phyloP scores from a whole-genome alignment of 2,888 invertebrate species.

The Spilosoma lubricipeda region DNA sequence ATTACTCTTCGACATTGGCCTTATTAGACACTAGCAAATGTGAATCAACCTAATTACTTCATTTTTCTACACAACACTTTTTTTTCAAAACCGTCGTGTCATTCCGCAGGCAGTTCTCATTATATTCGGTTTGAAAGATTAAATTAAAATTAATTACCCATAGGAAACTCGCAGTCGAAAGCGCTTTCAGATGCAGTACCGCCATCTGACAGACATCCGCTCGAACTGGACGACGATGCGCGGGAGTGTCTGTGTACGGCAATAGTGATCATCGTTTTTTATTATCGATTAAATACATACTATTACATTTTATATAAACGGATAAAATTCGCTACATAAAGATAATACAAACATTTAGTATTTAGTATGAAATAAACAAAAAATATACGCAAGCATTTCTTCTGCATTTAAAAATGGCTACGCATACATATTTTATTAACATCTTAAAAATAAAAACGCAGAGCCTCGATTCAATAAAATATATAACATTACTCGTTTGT shows the following conservation, averaged over 20 bases:
- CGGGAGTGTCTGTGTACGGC: slow-evolving; percentile 87
- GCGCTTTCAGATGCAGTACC: slow-evolving; percentile 90
- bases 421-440: not conserved
- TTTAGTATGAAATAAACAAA: not conserved
- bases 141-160: slow-evolving; percentile 78
- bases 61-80: not conserved
- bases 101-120: not conserved
- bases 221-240: slow-evolving; percentile 94
- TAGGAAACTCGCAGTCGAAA: slow-evolving; percentile 91
- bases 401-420: not conserved
- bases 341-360: not conserved
- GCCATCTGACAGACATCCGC: slow-evolving; percentile 94
- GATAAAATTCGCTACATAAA: slow-evolving; percentile 6
- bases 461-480: slow-evolving; percentile 1
- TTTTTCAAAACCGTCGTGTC: not conserved
- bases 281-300: not conserved
- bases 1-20: not conserved
- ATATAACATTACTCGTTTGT: not conserved
- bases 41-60: not conserved
- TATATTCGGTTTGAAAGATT: not conserved
- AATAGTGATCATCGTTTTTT: slow-evolving; percentile 32
- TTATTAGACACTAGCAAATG: not conserved
- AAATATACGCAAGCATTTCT: slow-evolving; percentile 3
- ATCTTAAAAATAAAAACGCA: slow-evolving; percentile 6
- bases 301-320: not conserved